Base-by-base conservation (phyloP, 2,797 vertebrate genomes). In the Protonibea diacanthus region DNA sequence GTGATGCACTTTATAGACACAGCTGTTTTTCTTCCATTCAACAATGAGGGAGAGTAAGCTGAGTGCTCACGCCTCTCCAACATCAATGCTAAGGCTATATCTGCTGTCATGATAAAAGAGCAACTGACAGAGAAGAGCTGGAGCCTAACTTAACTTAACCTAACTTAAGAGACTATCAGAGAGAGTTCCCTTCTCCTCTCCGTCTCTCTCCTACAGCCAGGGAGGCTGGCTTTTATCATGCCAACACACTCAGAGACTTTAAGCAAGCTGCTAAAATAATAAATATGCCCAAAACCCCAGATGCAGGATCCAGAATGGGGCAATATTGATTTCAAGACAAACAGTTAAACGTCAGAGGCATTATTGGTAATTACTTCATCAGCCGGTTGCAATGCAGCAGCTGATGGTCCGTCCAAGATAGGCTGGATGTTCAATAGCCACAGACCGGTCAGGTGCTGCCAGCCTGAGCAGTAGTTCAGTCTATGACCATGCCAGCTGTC, bases 221-320 rank as follows among this genome's bases (percentile, higher is more conserved):
- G 93, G 95, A 91, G 94, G 92, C 95, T 96, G 95, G 61, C 93
- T 96, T 95, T 92, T 93, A 95, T 97, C 95, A 96, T 90, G 85
- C 88, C 91, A 94, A 95, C 95, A 95, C 93, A 95, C 95, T 88
- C 84, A 95, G 95, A 93, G 95, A 94, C 95, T 96, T 95, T 95
- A 96, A 95, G 95, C 95, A 95, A 96, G 94, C 95, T 94, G 92
- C 95, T 95, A 95, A 94, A 95, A 96, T 94, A 96, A 96, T 95
- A 96, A 96, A 96, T 94, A 96, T 92, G 91, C 94, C 94, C 90
- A 94, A 93, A 95, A 94, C 94, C 93, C 93, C 92, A 93, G 93
- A 94, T 93, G 59, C 91, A 92, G 94, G 90, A 92, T 95, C 49
- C 74, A 73, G 67, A 75, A 72, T 83, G 88, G 94, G 92, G 92